Evolutionary conservation across 2,113 vertebrate species (phyloP).

Genomic region (Dipodomys stephensi): DNA sequence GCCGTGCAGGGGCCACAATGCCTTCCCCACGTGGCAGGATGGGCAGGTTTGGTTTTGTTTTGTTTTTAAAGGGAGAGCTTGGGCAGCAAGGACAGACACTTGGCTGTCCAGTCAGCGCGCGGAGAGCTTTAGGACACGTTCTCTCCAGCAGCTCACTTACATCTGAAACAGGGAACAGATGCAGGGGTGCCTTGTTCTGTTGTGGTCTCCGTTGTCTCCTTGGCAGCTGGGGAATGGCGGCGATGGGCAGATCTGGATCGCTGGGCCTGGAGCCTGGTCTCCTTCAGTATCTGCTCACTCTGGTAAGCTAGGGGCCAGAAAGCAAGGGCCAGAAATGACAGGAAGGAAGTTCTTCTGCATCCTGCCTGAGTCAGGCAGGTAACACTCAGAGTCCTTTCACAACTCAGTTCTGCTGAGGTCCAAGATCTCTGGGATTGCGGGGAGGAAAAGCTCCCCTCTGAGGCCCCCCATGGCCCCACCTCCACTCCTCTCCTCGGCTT

Average conservation of each 20-base stretch:
- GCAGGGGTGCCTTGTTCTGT: neutral
- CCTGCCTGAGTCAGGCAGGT: neutral
- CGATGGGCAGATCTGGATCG: no score
- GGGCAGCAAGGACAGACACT: neutral
- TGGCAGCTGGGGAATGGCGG: neutral
- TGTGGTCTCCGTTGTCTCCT: neutral
- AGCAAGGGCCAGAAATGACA: neutral
- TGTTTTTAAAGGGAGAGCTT: neutral
- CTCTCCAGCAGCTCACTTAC: constrained; percentile 12
- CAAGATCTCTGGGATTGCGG: fast-evolving
- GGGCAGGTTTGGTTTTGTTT: no score
- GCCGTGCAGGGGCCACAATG: neutral
- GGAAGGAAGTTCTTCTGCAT: neutral
- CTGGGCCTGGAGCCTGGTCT: neutral
- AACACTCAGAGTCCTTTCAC: neutral
- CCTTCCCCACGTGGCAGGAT: fast-evolving
- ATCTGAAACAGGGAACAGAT: neutral
- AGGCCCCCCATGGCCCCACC: neutral
- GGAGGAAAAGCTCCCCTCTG: neutral
- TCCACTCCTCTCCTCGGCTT: neutral
- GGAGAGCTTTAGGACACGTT: neutral
- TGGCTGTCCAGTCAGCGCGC: neutral
- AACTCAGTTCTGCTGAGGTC: neutral
- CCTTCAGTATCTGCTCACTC: constrained; percentile 11
- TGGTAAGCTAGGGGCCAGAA: constrained; percentile 23